These are phyloP conservation scores for Julus scandinavius DNA, from an alignment of 2,888 invertebrate species.

Conservation along the genomic window DNA sequence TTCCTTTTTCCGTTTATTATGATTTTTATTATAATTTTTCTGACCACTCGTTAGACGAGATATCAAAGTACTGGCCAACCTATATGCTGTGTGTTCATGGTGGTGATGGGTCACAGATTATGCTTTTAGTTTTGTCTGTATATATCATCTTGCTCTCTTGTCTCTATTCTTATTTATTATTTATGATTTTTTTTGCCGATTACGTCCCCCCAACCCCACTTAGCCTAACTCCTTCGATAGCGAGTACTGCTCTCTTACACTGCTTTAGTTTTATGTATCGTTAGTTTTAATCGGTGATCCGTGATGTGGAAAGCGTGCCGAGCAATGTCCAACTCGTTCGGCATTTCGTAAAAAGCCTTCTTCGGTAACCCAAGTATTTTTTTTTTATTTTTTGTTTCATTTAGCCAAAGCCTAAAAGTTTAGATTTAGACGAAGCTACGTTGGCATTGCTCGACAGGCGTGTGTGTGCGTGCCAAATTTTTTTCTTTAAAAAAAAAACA, in stretches of 20 bases:
- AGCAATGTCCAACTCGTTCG: background rate
- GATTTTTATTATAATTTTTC: background rate
- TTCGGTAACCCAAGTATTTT: background rate
- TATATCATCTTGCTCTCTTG: constrained; percentile 47
- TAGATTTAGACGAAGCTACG: background rate
- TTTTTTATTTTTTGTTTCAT: background rate
- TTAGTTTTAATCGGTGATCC: constrained; percentile 22
- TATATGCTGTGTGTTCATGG: constrained; percentile 47
- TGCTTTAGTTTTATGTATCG: constrained; percentile 11
- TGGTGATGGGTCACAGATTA: constrained; percentile 50
- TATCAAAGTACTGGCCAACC: background rate
- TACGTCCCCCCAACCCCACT: background rate
- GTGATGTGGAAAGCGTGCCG: constrained; percentile 25
- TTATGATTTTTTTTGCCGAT: constrained; percentile 26
- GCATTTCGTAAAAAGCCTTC: background rate
- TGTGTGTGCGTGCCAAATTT: background rate
- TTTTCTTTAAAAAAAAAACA: background rate
- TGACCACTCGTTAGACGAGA: constrained; percentile 39
- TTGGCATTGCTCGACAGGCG: background rate
- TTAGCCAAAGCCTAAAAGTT: background rate
- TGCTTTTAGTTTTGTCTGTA: constrained; percentile 49
- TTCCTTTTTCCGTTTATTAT: constrained; percentile 32
- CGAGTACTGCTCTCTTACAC: constrained; percentile 24
- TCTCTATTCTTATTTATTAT: constrained; percentile 37
- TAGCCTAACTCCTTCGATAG: constrained; percentile 45